Percentiles rank a stretch among this genome's conserved stretches.
Conservation (phyloP, 2,797 vertebrate species). For the Cossypha heuglini region DNA sequence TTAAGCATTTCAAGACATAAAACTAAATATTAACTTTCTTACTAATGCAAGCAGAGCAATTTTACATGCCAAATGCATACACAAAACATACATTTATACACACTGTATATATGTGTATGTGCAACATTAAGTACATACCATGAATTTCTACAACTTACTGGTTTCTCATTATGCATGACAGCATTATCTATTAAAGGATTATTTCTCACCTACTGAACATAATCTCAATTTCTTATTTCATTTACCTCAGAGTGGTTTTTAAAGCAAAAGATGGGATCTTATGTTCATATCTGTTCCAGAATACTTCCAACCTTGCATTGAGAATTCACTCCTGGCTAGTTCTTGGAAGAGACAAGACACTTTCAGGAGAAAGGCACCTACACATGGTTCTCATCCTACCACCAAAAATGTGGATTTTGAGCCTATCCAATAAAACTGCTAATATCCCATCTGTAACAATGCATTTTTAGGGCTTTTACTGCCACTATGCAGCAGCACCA, state of each 20-base stretch:
- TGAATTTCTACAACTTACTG: neutral
- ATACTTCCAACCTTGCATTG: neutral
- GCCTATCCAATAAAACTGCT: neutral
- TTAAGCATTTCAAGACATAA: neutral
- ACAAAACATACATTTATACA: neutral
- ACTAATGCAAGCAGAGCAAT: neutral
- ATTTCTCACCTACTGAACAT: neutral
- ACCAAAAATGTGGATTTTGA: neutral
- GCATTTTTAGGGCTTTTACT: neutral
- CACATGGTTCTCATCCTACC: neutral
- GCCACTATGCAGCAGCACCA: neutral
- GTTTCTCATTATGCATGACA: neutral
- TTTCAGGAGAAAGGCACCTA: neutral
- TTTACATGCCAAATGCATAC: neutral
- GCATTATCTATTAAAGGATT: neutral
- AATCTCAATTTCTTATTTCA: neutral
- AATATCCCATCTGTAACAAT: neutral
- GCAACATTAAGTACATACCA: neutral
- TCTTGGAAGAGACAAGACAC: neutral
- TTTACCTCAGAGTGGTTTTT: neutral
- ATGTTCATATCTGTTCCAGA: neutral
- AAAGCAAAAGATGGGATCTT: neutral
- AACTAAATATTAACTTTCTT: conserved; percentile 42
- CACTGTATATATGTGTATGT: accelerated
- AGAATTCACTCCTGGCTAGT: neutral